Percentiles rank a stretch among this genome's conserved stretches.
These are phyloP conservation scores for Takifugu ocellatus DNA, from an alignment of 2,797 vertebrate genomes.

Conservation along the genomic window DNA sequence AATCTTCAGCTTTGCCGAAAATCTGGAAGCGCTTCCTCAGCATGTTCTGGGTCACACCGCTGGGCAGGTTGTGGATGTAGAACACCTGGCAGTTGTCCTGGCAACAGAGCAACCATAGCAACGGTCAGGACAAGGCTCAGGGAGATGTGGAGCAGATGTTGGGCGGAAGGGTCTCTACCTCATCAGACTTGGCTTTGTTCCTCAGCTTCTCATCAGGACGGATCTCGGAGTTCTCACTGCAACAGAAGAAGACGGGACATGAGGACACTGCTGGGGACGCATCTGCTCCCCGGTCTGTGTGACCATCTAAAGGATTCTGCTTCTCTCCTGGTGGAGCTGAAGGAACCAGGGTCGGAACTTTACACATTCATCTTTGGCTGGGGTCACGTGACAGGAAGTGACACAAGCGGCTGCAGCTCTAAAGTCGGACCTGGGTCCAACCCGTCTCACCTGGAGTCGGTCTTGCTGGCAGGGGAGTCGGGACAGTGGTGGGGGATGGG, in stretches of 20 bases:
- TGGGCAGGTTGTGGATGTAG: slow-evolving; percentile 91
- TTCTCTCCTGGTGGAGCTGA: no score
- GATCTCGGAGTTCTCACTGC: slow-evolving; percentile 72
- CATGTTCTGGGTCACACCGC: slow-evolving; percentile 88
- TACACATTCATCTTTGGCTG: no score
- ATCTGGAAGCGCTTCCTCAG: slow-evolving; percentile 93
- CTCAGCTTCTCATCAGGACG: slow-evolving; percentile 70
- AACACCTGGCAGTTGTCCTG: slow-evolving; percentile 96
- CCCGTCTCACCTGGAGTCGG: slow-evolving; percentile 68
- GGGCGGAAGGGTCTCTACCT: slow-evolving; percentile 50
- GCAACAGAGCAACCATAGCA: slow-evolving; percentile 68
- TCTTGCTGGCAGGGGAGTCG: slow-evolving; percentile 81
- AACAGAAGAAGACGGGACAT: slow-evolving; percentile 3
- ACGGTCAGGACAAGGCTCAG: slow-evolving; percentile 44
- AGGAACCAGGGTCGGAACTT: no score
- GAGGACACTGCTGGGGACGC: slow-evolving; percentile 5
- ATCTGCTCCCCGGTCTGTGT: no score
- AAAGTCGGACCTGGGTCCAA: no score
- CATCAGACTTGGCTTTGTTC: slow-evolving; percentile 72
- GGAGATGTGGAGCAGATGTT: no score
- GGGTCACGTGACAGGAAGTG: no score
- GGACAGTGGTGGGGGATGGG: slow-evolving; percentile 79
- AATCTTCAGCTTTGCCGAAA: slow-evolving; percentile 91
- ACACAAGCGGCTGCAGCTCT: no score
- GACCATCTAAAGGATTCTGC: no score